Evolutionary conservation across 2,888 invertebrate species (phyloP).

Genomic region (Smittia aterrima): DNA sequence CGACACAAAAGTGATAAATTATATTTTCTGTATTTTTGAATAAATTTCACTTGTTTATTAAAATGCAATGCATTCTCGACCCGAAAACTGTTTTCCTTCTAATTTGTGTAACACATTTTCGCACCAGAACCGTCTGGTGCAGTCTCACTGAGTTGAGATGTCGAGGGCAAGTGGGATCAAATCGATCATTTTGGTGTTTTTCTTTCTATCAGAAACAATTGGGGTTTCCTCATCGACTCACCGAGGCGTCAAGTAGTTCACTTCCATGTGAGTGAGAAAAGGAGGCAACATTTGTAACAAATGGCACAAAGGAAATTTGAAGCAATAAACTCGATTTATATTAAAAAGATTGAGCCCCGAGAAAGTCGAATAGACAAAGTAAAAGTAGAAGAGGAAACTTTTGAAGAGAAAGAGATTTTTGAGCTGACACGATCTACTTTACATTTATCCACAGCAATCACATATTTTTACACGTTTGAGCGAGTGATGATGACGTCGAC

Average conservation of each 20-base stretch:
- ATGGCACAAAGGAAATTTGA: constrained; percentile 1
- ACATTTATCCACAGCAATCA: background rate
- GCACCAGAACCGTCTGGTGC: constrained; percentile 21
- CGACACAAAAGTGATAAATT: constrained; percentile 31
- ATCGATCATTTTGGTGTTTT: constrained; percentile 41
- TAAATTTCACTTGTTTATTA: constrained; percentile 39
- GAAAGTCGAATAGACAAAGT: background rate
- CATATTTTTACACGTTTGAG: constrained; percentile 13
- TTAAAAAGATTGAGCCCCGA: background rate
- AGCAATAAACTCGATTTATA: background rate
- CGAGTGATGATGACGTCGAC: constrained; percentile 41
- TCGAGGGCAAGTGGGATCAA: constrained; percentile 39
- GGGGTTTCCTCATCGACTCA: background rate
- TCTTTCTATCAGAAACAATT: background rate
- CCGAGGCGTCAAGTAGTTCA: background rate
- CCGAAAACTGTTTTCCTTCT: background rate
- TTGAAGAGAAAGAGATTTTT: background rate
- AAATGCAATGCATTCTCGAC: constrained; percentile 36
- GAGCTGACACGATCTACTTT: background rate
- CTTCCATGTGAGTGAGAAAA: background rate
- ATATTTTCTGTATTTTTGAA: constrained; percentile 27
- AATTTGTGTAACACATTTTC: constrained; percentile 35
- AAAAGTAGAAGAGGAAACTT: background rate
- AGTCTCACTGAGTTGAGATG: background rate
- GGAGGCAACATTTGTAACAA: constrained; percentile 37